Base-by-base conservation (phyloP, 2,888 invertebrate genomes). In the Ophonus ardosiacus region DNA sequence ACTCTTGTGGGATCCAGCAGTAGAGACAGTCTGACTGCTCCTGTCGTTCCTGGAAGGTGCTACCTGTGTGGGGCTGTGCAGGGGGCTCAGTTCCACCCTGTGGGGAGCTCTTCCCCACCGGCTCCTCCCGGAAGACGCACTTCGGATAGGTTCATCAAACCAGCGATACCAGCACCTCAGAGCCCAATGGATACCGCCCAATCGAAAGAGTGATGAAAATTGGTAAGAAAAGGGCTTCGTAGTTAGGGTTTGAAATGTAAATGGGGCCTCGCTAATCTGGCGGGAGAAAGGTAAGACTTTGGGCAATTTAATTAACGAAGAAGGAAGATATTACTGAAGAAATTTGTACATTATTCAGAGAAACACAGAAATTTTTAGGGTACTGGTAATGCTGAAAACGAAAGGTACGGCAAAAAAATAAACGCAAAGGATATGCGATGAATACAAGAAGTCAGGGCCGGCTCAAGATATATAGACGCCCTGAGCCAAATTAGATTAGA, bases 121-220 rank as follows among this genome's bases (percentile, higher is more conserved):
- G 91, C 94, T 94, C 88, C 95, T 94, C 91, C 88, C 90, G 92
- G 87, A 88, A 92, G 87, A 89, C 94, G 94, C 78, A 92, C 96
- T 57, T 95, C 95, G 88, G 97, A 97, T 90, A 93, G 97, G 88
- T 97, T 97, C 90, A 96, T 97, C 86, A 97, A 97, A 91, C 97
- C 97, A 86, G 97, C 97, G 86, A 94, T 96, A 90, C 97, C 96
- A 86, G 91, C 91, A 91, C 94, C 95, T 86, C 94, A 95, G 90
- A 95, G 95, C 92, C 95, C 95, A 79, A 95, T 95, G 95, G 95
- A 95, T 92, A 95, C 95, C 17, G 71, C 71, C 4, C 40, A 40
- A 15, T 90, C 94, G 15, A 85, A 85, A 59, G 79, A 85, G 71
- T 80, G 80, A 85, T 85, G 5, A 15, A 76, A 56, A 56, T 7